Base-by-base conservation (phyloP, 2,888 invertebrate genomes). In the Melipona beecheii region DNA sequence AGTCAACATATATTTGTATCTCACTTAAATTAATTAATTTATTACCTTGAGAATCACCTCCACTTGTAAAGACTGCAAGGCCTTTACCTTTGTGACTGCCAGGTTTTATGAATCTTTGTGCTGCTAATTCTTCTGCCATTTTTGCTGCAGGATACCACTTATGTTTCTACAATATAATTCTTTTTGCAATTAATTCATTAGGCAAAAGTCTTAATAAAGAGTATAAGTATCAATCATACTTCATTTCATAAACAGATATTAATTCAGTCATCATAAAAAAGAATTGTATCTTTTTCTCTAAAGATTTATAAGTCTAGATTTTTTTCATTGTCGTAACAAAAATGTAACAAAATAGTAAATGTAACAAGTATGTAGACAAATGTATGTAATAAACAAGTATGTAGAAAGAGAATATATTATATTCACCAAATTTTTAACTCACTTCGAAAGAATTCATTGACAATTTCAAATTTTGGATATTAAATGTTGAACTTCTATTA, bases 11-110 rank as follows among this genome's bases (percentile, higher is more conserved):
- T n/a, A 72, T 17, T 11, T 36, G 17, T 27, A 58, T 50, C 60
- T 27, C 24, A 60, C 4, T 70, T 0, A 4, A 75, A 31, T 49
- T 21, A 21, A 93, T 88, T 64, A 87, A 31, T 27, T 89, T 50
- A 88, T 86, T 93, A 97, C 97, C 97, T 97, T 96, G 99, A 43
- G 99, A 98, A 95, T 99, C 99, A 77, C 99, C 99, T 90, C 99
- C 99, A 93, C 98, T 99, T 76, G 99, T 99, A 93, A 99, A 98
- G 60, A 99, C 99, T 19, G 98, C 99, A 84, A 99, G 96, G 52
- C 98, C 98, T 94, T 98, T 98, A 78, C 98, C 99, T 92, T 97
- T 98, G 93, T 98, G 98, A 91, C 97, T 97, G 77, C 98, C 98
- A 89, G 98, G 96, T 95, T 97, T 97, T 92, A 98, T 97, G 94